These are phyloP conservation scores for Venustoraphidia nigricollis DNA, from an alignment of 2,888 invertebrate species.

Conservation along the genomic window DNA sequence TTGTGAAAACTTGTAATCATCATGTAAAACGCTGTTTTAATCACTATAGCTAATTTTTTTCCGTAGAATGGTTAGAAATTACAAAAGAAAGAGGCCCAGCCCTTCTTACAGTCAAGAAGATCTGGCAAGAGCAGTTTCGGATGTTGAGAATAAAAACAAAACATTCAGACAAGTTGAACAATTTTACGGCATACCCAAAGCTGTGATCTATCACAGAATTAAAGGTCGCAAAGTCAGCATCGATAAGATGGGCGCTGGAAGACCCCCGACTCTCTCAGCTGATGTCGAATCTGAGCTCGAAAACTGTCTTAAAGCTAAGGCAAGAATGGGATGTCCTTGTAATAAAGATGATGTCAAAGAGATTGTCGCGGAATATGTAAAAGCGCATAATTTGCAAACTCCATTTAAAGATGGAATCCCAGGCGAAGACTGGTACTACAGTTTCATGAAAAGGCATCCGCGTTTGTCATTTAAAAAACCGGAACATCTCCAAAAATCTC, in stretches of 20 bases:
- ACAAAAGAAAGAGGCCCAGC: background rate
- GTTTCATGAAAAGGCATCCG: conserved; percentile 12
- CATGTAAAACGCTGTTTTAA: too few species aligned
- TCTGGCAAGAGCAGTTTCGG: conserved; percentile 8
- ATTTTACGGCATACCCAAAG: conserved; percentile 8
- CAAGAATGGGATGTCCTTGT: conserved; percentile 14
- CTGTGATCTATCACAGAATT: conserved; percentile 10
- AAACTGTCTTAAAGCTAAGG: conserved; percentile 12
- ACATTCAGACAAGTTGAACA: conserved; percentile 10
- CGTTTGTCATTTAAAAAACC: conserved; percentile 15
- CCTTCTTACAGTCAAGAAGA: conserved; percentile 6
- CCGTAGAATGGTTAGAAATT: too few species aligned
- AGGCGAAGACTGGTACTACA: conserved; percentile 14
- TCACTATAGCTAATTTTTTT: too few species aligned
- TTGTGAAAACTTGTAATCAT: too few species aligned
- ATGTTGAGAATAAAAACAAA: conserved; percentile 10
- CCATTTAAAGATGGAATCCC: conserved; percentile 14
- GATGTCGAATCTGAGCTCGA: conserved; percentile 10
- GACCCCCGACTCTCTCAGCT: conserved; percentile 3
- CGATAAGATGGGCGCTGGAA: conserved; percentile 6
- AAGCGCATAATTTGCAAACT: conserved; percentile 1
- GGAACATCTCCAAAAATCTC: conserved; percentile 15
- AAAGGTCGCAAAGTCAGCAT: conserved; percentile 8
- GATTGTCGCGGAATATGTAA: conserved; percentile 9
- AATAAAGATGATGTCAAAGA: background rate